Evolutionary conservation across 2,888 invertebrate genomes (phyloP), one percentile per base, ranked within the genome.

Genomic region (Eilema sororculum): DNA sequence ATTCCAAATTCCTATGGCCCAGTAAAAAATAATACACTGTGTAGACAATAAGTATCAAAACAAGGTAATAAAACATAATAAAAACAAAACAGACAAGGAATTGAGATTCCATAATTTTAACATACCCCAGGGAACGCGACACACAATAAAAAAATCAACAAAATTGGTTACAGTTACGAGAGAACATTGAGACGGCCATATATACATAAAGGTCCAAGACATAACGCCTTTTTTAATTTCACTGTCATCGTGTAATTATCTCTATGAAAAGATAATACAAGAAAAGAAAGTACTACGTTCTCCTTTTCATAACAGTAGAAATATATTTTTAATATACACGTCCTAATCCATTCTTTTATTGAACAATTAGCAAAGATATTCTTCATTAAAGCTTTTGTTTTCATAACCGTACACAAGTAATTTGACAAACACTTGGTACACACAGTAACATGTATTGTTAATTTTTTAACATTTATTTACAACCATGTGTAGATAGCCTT

Each of bases 331-430:
- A 28, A 28, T 28, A 30, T 52, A 52, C n/a, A 52, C 8, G 59
- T 59, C 10, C 22, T 33, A 20, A 33, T 3, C 33, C n/a, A n/a
- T 33, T 33, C 13, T 28, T 33, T 33, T n/a, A 22, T 12, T 61
- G 22, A 33, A 33, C 12, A 22, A 22, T 61, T 61, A 13, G 3
- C 22, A 13, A 12, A 60, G 30, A 20, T 30, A 60, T 60, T 60
- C 33, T 60, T 13, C 52, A 33, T 13, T 61, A 22, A 61, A 61
- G 61, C 61, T 61, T 33, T 33, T 33, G 61, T 52, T 22, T 61
- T 61, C 30, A 33, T 33, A 22, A n/a, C 30, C n/a, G n/a, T 46
- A 60, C 30, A 30, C 60, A n/a, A 30, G n/a, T 33, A 22, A 10
- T 30, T 6, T 30, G 30, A n/a, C 4, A 10, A 60, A n/a, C 12